Conservation (phyloP, 2,113 vertebrate species). For the Pterocles gutturalis region DNA sequence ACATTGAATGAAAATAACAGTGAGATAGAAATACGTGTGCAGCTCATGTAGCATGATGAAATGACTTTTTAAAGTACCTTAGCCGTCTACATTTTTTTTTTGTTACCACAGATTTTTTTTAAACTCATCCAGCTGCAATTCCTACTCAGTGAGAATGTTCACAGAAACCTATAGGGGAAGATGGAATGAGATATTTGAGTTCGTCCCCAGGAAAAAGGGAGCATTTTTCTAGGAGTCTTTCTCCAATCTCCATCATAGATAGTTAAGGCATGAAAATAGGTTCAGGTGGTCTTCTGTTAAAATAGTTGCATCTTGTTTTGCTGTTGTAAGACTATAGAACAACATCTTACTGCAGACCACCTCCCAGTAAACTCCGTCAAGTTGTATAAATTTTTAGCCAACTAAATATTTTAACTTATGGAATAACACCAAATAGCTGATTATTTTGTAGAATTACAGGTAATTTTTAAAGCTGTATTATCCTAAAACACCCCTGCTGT, state of each 20-base stretch:
- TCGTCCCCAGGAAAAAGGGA: neutral
- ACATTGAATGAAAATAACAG: neutral
- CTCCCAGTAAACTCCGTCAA: neutral
- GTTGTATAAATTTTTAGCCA: neutral
- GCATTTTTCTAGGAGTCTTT: neutral
- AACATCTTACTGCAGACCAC: neutral
- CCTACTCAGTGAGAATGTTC: neutral
- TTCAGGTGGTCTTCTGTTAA: neutral
- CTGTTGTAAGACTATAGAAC: neutral
- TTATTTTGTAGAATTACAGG: neutral
- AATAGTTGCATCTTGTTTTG: neutral
- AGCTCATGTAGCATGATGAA: neutral
- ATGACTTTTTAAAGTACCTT: neutral
- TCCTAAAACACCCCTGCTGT: neutral
- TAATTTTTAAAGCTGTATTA: neutral
- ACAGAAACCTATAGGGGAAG: neutral
- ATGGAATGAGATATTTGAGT: neutral
- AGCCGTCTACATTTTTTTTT: neutral
- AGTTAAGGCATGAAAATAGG: neutral
- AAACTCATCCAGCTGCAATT: neutral
- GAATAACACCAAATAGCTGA: neutral
- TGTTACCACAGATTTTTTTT: neutral
- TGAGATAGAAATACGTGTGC: neutral
- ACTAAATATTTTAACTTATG: neutral
- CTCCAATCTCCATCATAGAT: neutral